Base-by-base conservation (phyloP, 92 coral and sea anemone species). In the Ricordea florida region DNA sequence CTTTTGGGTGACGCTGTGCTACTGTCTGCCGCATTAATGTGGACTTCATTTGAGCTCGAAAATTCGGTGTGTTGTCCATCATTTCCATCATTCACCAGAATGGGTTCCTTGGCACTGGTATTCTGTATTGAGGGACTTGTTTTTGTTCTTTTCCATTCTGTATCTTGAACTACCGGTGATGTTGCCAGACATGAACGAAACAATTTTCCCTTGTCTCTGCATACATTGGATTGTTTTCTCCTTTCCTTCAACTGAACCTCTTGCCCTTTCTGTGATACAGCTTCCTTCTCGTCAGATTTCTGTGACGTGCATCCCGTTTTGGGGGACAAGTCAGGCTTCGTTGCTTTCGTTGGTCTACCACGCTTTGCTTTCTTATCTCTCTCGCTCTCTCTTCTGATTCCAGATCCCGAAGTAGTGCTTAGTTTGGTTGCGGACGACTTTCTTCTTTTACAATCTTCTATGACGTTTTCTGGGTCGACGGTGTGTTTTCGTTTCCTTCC, bases 401-500 rank as follows among this genome's bases (percentile, higher is more conserved):
- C 25, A 5, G 22, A 4, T 18, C 24, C 25, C 4, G 25, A 13
- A 46, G 4, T 14, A 23, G 6, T 13, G 4, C 25, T 15, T 23
- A 4, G 52, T 8, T 46, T 27, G 10, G 2, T 46, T 13, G 2
- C 26, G 6, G 52, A 46, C 7, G 1, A 27, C 22, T 13, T 46
- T 13, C 25, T 3, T 46, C 22, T 46, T 13, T 46, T 46, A 15
- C 23, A 6, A 27, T 15, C 22, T 13, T 46, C 24, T 15, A 46
- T 18, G 4, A 46, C 52, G 22, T 46, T 46, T 46, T 57, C 36
- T 5, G 72, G 59, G 24, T 79, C 78, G 21, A 64, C 17, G 6
- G 6, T 64, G 32, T 76, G 67, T 34, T 47, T 74, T 34, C 83
- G 55, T 30, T 76, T 62, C 34, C 74, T 64, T 17, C 74, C 83